Evolutionary conservation across 2,113 vertebrate genomes (phyloP).

Genomic region (Erythrocebus patas): DNA sequence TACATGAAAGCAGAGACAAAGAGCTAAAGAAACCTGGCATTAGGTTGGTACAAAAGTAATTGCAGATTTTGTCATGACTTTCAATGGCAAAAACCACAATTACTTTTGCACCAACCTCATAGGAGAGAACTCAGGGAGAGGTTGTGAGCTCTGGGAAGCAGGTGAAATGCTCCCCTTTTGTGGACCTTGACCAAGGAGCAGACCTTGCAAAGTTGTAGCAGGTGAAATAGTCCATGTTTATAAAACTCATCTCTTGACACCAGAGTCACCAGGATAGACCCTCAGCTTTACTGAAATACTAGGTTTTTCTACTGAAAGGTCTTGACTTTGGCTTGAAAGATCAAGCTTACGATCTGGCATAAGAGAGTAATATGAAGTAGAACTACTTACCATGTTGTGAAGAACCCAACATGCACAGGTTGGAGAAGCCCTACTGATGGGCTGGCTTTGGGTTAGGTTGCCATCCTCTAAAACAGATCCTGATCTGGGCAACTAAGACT

Average conservation of each 20-base stretch:
- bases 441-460: background rate
- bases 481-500: background rate
- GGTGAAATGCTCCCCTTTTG: background rate
- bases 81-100: no score
- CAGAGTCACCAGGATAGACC: background rate
- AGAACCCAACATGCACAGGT: background rate
- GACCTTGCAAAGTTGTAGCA: background rate
- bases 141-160: background rate
- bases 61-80: no score
- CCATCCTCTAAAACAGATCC: background rate
- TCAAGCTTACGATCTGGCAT: background rate
- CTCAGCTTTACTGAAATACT: conserved; percentile 7
- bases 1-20: background rate
- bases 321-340: background rate
- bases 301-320: background rate
- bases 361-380: background rate
- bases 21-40: background rate
- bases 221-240: background rate
- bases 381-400: background rate
- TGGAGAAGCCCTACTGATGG: background rate
- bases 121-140: background rate
- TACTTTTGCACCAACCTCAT: background rate
- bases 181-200: background rate
- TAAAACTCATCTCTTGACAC: background rate
- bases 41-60: background rate